Base-by-base conservation (phyloP, 2,113 vertebrate genomes). In the Mormyrus iriodes region DNA sequence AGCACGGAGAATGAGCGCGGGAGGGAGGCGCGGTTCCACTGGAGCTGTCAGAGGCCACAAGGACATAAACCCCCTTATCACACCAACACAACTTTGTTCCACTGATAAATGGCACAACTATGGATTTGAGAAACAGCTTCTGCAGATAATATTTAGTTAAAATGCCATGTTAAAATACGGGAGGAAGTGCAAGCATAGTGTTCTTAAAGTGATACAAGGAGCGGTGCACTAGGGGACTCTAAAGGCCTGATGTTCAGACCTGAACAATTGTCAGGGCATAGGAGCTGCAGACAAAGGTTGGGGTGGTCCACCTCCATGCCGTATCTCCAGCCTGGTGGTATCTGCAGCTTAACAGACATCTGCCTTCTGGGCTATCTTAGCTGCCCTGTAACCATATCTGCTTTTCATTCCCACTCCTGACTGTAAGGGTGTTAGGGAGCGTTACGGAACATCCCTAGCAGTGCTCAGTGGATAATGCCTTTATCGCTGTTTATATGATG, bases 91-190 rank as follows among this genome's bases (percentile, higher is more conserved):
- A 92, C 91, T 91, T 91, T 91, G 91, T 89, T 89, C 89, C 84
- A 88, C 53, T 91, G 86, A 91, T 89, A 51, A 89, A 92, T 90
- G 53, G 87, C 90, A 58, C 88, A 31, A n/a, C 46, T 51, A 51
- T 46, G 46, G 65, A 85, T 89, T 42, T 84, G 88, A 89, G 79
- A 87, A 65, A 76, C 46, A 24, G 86, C 85, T 89, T 84, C 46
- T 85, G 84, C 31, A 51, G 84, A 85, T 89, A 58, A 90, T 90
- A 85, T 88, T 88, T 46, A 31, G 87, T 69, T 69, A 69, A 88
- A 69, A 49, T 73, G 61, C 61, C 87, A 73, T 94, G 94, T 95
- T 94, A 95, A 93, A 95, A 94, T 91, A 92, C 85, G 87, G 83
- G 86, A 90, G 92, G 61, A 31, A 88, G 93, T 90, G 91, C 13